Conservation (phyloP, 2,797 vertebrate species). For the Potorous gilbertii region DNA sequence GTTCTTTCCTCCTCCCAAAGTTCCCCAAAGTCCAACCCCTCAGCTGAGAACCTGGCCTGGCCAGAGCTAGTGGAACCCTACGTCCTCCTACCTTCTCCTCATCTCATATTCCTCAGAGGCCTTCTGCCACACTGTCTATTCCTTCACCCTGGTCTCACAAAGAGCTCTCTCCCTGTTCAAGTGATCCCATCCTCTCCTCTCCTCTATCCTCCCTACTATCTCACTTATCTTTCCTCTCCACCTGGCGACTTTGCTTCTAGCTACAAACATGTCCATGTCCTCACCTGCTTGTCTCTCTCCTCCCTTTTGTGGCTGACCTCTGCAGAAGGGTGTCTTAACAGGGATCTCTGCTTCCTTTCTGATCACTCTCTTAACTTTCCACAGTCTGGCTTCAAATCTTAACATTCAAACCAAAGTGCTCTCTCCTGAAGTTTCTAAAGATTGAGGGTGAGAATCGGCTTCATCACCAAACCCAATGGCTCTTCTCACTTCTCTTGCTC, state of each 20-base stretch:
- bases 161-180: not conserved
- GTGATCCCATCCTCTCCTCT: not conserved
- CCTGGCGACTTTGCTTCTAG: not conserved
- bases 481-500: not conserved
- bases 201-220: not conserved
- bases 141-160: not conserved
- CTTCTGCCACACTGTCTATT: not conserved
- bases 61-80: not conserved
- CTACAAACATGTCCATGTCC: not conserved
- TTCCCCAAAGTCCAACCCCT: not conserved
- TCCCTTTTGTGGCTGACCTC: too few relatives aligned
- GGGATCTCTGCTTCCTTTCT: not conserved
- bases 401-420: not conserved
- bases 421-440: not conserved
- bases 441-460: too few relatives aligned
- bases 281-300: not conserved
- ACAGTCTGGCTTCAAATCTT: not conserved
- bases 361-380: not conserved
- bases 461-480: not conserved
- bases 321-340: too few relatives aligned
- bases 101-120: not conserved
- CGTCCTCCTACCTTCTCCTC: not conserved
- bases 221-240: too few relatives aligned
- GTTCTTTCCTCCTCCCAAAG: not conserved
- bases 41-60: not conserved